A percentile compares a stretch with the other conserved stretches of the same genome.
phyloP scores from a whole-genome alignment of 37 sponge, comb jelly and placozoan species.

The Beroe forskalii region DNA sequence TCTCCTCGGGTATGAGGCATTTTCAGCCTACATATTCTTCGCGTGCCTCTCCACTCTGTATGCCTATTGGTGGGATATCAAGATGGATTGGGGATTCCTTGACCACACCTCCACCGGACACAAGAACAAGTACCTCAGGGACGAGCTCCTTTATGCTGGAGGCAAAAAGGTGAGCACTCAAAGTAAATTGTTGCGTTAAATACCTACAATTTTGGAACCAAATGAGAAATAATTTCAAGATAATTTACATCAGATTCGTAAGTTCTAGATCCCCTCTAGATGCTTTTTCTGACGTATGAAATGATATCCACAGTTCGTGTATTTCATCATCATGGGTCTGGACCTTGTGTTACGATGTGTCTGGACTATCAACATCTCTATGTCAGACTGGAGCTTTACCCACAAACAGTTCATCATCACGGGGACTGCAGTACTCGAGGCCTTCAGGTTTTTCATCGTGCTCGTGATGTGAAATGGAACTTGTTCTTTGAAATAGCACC shows the following conservation, averaged over 20 bases:
- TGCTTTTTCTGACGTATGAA: no score
- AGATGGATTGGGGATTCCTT: conserved; percentile 93
- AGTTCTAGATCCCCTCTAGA: no score
- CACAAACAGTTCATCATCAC: conserved; percentile 77
- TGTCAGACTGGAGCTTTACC: conserved; percentile 73
- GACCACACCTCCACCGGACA: conserved; percentile 63
- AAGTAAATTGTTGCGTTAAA: no score
- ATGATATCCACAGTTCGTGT: conserved; percentile 69
- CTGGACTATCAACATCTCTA: conserved; percentile 83
- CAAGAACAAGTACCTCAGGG: conserved; percentile 68
- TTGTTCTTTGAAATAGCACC: no score
- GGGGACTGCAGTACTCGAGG: conserved; percentile 72
- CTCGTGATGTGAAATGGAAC: no score
- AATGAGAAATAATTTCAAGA: no score
- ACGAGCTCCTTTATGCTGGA: conserved; percentile 70
- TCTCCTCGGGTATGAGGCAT: conserved; percentile 7
- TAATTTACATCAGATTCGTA: no score
- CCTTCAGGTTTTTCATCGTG: conserved; percentile 68
- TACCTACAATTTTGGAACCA: no score
- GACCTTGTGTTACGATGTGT: conserved; percentile 81
- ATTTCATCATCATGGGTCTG: conserved; percentile 77
- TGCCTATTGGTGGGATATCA: conserved; percentile 91
- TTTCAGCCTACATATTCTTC: conserved; percentile 69
- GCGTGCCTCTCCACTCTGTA: conserved; percentile 75
- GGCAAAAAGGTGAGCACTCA: conserved; percentile 71